These are phyloP conservation scores for Nemopilema nomurai DNA, from an alignment of 30 jellyfish, hydroid and myxozoan genomes.

Conservation along the genomic window DNA sequence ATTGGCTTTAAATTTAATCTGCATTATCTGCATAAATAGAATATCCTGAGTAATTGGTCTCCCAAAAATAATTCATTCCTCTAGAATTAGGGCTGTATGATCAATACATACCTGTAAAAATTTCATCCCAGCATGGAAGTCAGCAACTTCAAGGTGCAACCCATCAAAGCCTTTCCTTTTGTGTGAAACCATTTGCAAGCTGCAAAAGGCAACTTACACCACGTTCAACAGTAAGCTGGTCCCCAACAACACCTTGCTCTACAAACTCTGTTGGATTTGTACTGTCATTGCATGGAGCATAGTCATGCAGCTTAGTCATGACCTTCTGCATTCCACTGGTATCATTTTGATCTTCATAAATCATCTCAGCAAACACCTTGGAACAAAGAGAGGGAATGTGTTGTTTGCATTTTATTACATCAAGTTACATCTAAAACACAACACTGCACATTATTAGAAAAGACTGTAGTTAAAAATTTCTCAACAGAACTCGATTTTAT, in stretches of 20 bases:
- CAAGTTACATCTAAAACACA: not conserved
- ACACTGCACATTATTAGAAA: not conserved
- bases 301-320: constrained; percentile 10
- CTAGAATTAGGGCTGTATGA: constrained; percentile 1
- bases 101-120: constrained; percentile 16
- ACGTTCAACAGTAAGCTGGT: constrained; percentile 25
- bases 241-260: constrained; percentile 35
- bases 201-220: constrained; percentile 18
- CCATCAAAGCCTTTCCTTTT: constrained; percentile 27
- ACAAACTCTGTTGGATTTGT: not conserved
- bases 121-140: constrained; percentile 39
- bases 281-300: not conserved
- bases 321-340: constrained; percentile 39
- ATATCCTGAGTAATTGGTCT: not conserved
- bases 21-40: constrained; percentile 1
- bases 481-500: not conserved
- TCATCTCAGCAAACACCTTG: constrained; percentile 10
- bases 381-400: not conserved
- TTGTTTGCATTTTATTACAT: not conserved
- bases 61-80: not conserved
- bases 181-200: constrained; percentile 20
- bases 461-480: not conserved
- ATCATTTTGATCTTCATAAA: constrained; percentile 32
- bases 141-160: constrained; percentile 23
- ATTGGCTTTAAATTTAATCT: not conserved